Conservation (phyloP, 2,797 vertebrate genomes). For the Onychomys arenicola region DNA sequence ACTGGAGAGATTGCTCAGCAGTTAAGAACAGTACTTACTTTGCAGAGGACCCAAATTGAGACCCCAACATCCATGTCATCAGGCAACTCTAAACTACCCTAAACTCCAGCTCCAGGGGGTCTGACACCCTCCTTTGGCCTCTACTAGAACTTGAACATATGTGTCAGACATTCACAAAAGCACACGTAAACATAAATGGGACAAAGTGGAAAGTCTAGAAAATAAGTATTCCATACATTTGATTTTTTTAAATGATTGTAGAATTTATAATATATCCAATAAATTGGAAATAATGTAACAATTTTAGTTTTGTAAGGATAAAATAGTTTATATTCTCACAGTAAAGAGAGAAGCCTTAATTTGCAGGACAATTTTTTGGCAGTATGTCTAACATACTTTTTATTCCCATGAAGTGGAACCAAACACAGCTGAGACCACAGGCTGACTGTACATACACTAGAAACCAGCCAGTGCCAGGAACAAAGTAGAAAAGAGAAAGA, state of each 20-base stretch:
- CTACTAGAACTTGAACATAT: background rate
- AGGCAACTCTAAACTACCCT: background rate
- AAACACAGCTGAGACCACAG: background rate
- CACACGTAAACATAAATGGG: background rate
- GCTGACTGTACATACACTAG: background rate
- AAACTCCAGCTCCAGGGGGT: background rate
- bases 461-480: background rate
- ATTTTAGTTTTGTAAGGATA: background rate
- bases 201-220: background rate
- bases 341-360: background rate
- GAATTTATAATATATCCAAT: background rate
- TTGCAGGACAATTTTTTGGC: background rate
- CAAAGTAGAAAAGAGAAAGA: background rate
- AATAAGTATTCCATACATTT: background rate
- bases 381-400: background rate
- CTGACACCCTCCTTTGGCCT: background rate
- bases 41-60: background rate
- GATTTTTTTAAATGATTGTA: background rate
- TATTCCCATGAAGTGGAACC: background rate
- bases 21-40: background rate
- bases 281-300: background rate
- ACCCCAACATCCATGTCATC: background rate
- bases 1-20: background rate
- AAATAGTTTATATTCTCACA: background rate
- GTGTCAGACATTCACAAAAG: background rate